Evolutionary conservation across 2,113 vertebrate species (phyloP).

Genomic region (Mugil cephalus): DNA sequence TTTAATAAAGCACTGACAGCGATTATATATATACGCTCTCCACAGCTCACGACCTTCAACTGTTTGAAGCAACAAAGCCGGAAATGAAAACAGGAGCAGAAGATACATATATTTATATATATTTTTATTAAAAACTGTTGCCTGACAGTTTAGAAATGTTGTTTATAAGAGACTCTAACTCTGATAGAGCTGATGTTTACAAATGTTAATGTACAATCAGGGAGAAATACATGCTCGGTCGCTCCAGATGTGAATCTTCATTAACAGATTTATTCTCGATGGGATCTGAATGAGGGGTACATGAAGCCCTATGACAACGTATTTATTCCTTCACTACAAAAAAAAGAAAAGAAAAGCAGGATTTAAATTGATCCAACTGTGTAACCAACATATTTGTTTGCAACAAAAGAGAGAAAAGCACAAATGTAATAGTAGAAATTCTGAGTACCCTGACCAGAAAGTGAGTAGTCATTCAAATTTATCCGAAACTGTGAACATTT

Average conservation of each 20-base stretch:
- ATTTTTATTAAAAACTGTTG: slow-evolving; percentile 83
- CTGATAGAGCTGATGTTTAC: slow-evolving; percentile 55
- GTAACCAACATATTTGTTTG: slow-evolving; percentile 55
- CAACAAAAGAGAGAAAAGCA: slow-evolving; percentile 42
- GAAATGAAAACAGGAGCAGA: slow-evolving; percentile 29
- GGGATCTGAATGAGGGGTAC: slow-evolving; percentile 2
- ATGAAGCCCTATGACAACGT: neutral
- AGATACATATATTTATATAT: slow-evolving; percentile 22
- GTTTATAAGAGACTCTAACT: slow-evolving; percentile 63
- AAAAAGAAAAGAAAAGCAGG: neutral
- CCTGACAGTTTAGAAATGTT: slow-evolving; percentile 79
- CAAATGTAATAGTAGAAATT: slow-evolving; percentile 19
- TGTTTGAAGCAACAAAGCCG: neutral
- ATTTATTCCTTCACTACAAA: slow-evolving; percentile 42
- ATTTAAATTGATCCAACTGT: slow-evolving; percentile 5
- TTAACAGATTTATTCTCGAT: slow-evolving; percentile 3
- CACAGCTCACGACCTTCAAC: neutral
- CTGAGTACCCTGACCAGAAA: slow-evolving; percentile 45
- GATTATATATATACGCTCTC: neutral
- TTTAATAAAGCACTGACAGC: slow-evolving; percentile 4
- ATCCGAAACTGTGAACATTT: slow-evolving; percentile 11
- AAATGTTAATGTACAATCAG: slow-evolving; percentile 64
- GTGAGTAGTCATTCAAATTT: slow-evolving; percentile 32
- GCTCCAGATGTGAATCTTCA: slow-evolving; percentile 12
- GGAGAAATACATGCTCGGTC: slow-evolving; percentile 26